Conservation (phyloP, 2,888 invertebrate species). For the Andrena bucephala region DNA sequence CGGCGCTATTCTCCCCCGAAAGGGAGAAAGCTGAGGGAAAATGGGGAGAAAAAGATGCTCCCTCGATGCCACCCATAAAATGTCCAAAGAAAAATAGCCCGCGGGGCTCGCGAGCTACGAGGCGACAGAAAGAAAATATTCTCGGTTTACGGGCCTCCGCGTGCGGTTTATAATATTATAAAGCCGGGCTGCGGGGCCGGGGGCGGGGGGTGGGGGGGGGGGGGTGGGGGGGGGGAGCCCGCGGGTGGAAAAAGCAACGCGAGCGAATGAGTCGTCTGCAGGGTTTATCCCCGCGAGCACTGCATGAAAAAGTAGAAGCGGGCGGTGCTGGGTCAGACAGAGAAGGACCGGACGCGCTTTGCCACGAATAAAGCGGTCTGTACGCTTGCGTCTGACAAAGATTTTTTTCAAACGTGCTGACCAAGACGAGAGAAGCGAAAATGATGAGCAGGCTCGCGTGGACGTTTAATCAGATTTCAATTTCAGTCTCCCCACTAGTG, state of each 20-base stretch:
- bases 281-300: constrained; percentile 17
- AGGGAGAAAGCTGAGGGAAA: neutral
- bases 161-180: constrained; percentile 52
- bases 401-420: constrained; percentile 9
- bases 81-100: constrained; percentile 52
- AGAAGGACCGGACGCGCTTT: neutral
- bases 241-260: constrained; percentile 29
- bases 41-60: constrained; percentile 20
- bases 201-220: constrained; percentile 13
- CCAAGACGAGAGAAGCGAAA: neutral
- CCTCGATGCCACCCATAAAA: constrained; percentile 38
- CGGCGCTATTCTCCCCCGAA: constrained; percentile 6
- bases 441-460: too few relatives aligned
- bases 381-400: neutral
- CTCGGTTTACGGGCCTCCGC: constrained; percentile 53
- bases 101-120: constrained; percentile 8
- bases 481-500: too few relatives aligned
- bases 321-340: constrained; percentile 42
- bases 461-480: too few relatives aligned
- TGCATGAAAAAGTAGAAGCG: constrained; percentile 45
- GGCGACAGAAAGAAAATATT: constrained; percentile 48
- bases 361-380: constrained; percentile 24
- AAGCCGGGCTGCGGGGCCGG: constrained; percentile 8
- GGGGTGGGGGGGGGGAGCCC: constrained; percentile 9
- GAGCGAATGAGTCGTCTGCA: constrained; percentile 40